Conservation (phyloP, 2,888 invertebrate genomes). For the Pachydiplax longipennis region DNA sequence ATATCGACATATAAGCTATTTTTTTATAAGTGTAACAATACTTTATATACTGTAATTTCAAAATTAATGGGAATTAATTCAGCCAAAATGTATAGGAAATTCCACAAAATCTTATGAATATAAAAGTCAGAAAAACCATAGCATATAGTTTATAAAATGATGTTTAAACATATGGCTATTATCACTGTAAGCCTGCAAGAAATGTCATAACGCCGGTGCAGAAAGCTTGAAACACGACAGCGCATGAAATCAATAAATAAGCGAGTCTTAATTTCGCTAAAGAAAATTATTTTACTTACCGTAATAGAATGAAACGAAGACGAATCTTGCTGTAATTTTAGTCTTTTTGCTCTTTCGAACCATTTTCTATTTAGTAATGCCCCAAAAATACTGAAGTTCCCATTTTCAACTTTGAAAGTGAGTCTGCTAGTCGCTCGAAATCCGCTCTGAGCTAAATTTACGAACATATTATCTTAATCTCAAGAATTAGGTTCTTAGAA, state of each 20-base stretch:
- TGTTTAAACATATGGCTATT: not conserved
- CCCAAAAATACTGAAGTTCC: not conserved
- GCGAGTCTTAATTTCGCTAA: too few relatives aligned
- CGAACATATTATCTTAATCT: not conserved
- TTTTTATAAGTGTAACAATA: too few relatives aligned
- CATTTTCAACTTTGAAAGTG: not conserved
- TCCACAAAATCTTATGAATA: too few relatives aligned
- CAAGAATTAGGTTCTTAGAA: not conserved
- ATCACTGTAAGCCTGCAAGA: not conserved
- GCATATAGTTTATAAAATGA: too few relatives aligned
- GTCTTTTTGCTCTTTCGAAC: not conserved
- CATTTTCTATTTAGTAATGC: not conserved
- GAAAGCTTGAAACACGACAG: not conserved
- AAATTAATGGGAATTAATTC: too few relatives aligned
- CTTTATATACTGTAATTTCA: too few relatives aligned
- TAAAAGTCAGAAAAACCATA: too few relatives aligned
- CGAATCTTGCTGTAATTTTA: not conserved
- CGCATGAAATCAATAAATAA: not conserved
- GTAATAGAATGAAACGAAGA: slow-evolving; percentile 5
- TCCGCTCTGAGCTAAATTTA: not conserved
- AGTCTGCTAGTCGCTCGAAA: slow-evolving; percentile 17
- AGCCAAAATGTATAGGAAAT: too few relatives aligned
- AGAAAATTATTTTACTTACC: not conserved
- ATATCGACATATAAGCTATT: too few relatives aligned
- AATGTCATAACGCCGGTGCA: not conserved